These are phyloP conservation scores for Eurytoma californica DNA, from an alignment of 2,888 invertebrate species.

Conservation along the genomic window DNA sequence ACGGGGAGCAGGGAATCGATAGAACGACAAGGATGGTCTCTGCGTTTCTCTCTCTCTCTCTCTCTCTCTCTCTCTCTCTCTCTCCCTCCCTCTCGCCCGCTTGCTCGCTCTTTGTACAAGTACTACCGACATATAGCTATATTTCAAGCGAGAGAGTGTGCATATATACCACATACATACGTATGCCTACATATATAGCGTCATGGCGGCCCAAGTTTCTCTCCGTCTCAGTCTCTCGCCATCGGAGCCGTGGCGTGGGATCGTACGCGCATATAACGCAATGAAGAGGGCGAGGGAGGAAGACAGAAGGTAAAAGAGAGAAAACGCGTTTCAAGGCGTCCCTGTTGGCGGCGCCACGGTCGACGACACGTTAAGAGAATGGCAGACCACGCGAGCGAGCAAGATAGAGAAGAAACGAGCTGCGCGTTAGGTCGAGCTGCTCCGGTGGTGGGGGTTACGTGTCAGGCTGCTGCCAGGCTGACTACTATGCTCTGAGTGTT, in stretches of 20 bases:
- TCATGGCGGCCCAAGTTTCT: slow-evolving; percentile 49
- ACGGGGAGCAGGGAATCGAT: slow-evolving; percentile 52
- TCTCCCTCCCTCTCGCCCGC: slow-evolving; percentile 15
- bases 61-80: slow-evolving; percentile 11
- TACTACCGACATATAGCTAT: slow-evolving; percentile 39
- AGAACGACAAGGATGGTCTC: slow-evolving; percentile 51
- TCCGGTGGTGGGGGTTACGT: slow-evolving; percentile 56
- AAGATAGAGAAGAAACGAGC: slow-evolving; percentile 45
- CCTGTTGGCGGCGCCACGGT: slow-evolving; percentile 60
- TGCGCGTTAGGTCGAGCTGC: slow-evolving; percentile 34
- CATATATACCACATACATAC: slow-evolving; percentile 6
- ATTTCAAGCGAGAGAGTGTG: slow-evolving; percentile 23
- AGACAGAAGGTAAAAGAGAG: slow-evolving; percentile 34
- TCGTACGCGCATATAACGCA: slow-evolving; percentile 49
- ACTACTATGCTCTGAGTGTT: slow-evolving; percentile 43
- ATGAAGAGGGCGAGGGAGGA: slow-evolving; percentile 26
- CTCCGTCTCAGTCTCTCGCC: slow-evolving; percentile 50
- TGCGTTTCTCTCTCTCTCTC: background rate
- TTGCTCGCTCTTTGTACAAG: slow-evolving; percentile 6
- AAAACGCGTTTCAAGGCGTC: slow-evolving; percentile 58
- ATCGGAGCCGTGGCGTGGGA: slow-evolving; percentile 54
- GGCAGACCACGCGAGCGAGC: slow-evolving; percentile 34
- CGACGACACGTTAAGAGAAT: slow-evolving; percentile 53
- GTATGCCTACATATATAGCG: slow-evolving; percentile 33
- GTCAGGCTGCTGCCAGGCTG: slow-evolving; percentile 56